These are phyloP conservation scores for Chorisops tibialis DNA, from an alignment of 2,888 invertebrate genomes.

Conservation along the genomic window DNA sequence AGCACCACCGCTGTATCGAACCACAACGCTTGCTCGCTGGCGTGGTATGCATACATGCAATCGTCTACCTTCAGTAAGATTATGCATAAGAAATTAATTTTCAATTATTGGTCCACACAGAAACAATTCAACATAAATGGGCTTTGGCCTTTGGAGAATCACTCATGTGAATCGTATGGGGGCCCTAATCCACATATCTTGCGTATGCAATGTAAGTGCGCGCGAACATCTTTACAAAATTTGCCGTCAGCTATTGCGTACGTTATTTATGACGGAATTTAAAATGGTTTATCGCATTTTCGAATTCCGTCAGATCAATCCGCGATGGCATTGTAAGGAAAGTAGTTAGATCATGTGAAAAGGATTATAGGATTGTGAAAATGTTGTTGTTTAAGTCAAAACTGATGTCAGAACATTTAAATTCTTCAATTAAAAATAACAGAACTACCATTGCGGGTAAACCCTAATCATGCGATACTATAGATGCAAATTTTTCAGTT, in stretches of 20 bases:
- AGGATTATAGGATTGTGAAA: no score
- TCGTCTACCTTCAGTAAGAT: not conserved
- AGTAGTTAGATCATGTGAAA: no score
- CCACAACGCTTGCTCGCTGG: not conserved
- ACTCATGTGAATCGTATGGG: not conserved
- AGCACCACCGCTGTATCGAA: not conserved
- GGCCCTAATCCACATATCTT: not conserved
- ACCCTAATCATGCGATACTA: no score
- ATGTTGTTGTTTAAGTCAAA: no score
- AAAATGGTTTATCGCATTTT: not conserved
- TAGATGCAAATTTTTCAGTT: no score
- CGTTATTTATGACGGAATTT: not conserved
- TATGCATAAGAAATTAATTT: conserved; percentile 24
- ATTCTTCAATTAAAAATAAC: no score
- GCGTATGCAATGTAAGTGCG: not conserved
- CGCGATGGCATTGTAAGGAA: no score
- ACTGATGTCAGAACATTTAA: no score
- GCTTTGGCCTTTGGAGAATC: not conserved
- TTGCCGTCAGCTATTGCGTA: not conserved
- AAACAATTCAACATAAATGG: conserved; percentile 10
- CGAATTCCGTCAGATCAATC: no score
- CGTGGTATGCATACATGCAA: not conserved
- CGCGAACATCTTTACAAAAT: not conserved
- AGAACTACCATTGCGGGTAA: no score
- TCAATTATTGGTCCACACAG: conserved; percentile 25